Conservation (phyloP, 2,797 vertebrate genomes). For the Notolepis coatsorum region DNA sequence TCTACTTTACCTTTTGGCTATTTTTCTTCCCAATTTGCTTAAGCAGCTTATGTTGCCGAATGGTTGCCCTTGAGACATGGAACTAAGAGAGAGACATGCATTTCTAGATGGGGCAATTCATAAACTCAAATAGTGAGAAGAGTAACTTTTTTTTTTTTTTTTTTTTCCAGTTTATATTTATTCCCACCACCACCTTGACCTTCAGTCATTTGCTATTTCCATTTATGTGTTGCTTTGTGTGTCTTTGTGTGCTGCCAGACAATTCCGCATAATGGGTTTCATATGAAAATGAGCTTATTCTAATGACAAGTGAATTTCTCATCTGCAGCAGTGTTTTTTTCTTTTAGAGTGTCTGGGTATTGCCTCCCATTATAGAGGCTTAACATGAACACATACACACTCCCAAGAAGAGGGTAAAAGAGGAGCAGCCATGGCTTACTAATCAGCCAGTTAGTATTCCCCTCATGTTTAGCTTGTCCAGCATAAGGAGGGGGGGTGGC, state of each 20-base stretch:
- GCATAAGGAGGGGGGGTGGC: not conserved
- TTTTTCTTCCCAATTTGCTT: not conserved
- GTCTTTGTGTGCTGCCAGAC: slow-evolving; percentile 22
- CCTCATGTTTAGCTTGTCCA: slow-evolving; percentile 12
- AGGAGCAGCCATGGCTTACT: slow-evolving; percentile 38
- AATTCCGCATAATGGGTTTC: slow-evolving; percentile 12
- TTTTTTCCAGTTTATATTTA: slow-evolving; percentile 8
- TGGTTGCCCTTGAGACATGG: not conserved
- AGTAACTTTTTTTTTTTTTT: too few relatives aligned
- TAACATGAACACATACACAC: slow-evolving; percentile 37
- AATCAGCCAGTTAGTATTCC: slow-evolving; percentile 5
- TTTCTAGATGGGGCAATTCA: not conserved
- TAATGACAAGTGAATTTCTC: slow-evolving; percentile 59
- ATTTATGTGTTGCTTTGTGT: slow-evolving; percentile 16
- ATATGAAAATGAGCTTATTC: slow-evolving; percentile 30
- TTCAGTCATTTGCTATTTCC: slow-evolving; percentile 42
- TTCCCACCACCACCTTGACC: not conserved
- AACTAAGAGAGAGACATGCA: not conserved
- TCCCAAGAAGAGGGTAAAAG: slow-evolving; percentile 44
- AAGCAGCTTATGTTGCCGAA: not conserved
- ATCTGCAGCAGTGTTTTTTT: slow-evolving; percentile 25
- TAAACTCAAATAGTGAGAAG: not conserved
- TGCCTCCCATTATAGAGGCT: slow-evolving; percentile 18
- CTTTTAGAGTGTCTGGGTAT: slow-evolving; percentile 18
- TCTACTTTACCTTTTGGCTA: not conserved